Evolutionary conservation across 2,888 invertebrate genomes (phyloP), one percentile per base, ranked within the genome.

Genomic region (Drosophila kanekoi): DNA sequence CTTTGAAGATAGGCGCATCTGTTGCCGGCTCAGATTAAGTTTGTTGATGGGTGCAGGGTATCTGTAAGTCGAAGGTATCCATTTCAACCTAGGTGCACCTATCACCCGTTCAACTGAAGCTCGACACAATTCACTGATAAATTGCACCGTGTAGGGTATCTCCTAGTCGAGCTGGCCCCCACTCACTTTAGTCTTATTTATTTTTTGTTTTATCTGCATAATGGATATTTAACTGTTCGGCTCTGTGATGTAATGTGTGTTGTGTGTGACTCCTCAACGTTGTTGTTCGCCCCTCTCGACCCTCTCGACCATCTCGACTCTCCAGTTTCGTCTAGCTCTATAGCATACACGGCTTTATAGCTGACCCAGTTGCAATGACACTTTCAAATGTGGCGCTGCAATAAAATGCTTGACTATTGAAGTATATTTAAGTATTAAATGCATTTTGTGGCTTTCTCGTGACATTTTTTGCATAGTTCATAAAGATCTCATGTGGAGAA

Each of bases 391-490:
- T 44, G 49, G 54, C 64, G 51, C 16, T 56, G 77, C 72, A 89
- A 89, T 84, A 68, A 82, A 86, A 77, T 87, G 80, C 77, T 44
- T 33, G 52, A 41, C 47, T 40, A 23, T 53, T 53, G 47, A 37
- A 40, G 51, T 67, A 56, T 62, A 72, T 72, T 73, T 81, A 70
- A 77, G 72, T 83, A 80, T 82, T 81, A 70, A 79, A 57, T 78
- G 79, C 77, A 75, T 73, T 82, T 84, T 85, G 87, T 86, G 87
- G 88, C 82, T 88, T 83, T 83, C 87, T 70, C 87, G 84, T 75
- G 67, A 83, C 86, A 88, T 77, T 75, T 81, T 77, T 82, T 86
- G 84, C 89, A 87, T 86, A 83, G 83, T 84, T 83, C 87, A 83
- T 87, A 83, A 89, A 89, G 85, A 79, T 83, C 81, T 87, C 81